Evolutionary conservation across 2,113 vertebrate species (phyloP).

Genomic region (Menura novaehollandiae): DNA sequence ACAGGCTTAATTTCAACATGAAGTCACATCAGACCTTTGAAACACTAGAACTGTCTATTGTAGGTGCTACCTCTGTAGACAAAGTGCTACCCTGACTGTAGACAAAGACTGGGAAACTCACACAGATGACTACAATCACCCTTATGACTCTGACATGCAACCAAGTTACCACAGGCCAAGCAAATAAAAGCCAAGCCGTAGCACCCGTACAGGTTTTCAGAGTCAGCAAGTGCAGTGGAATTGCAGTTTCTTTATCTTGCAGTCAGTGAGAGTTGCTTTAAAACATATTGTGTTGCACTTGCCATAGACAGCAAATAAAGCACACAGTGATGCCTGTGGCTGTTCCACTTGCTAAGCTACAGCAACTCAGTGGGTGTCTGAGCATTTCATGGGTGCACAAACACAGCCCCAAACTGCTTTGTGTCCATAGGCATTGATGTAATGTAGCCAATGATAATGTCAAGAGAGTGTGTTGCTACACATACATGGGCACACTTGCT

Average conservation of each 20-base stretch:
- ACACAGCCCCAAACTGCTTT: background rate
- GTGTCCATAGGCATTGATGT: background rate
- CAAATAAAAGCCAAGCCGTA: background rate
- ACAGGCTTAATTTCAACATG: background rate
- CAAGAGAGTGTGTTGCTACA: fast-evolving
- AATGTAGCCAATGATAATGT: background rate
- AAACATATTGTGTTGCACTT: background rate
- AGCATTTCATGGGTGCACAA: background rate
- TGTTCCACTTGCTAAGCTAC: background rate
- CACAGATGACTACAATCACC: background rate
- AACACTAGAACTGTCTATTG: background rate
- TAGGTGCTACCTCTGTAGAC: background rate
- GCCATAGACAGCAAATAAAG: background rate
- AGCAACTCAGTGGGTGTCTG: background rate
- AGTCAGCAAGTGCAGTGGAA: background rate
- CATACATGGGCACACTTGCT: fast-evolving
- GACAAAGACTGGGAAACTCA: background rate
- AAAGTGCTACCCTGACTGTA: background rate
- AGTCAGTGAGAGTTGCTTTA: background rate
- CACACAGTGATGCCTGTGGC: fast-evolving
- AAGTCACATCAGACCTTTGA: background rate
- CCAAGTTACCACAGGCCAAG: background rate
- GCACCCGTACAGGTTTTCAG: fast-evolving
- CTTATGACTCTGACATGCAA: background rate
- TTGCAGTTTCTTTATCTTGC: background rate